Evolutionary conservation across 2,797 vertebrate species (phyloP).

Genomic region (Pseudochirops cupreus): DNA sequence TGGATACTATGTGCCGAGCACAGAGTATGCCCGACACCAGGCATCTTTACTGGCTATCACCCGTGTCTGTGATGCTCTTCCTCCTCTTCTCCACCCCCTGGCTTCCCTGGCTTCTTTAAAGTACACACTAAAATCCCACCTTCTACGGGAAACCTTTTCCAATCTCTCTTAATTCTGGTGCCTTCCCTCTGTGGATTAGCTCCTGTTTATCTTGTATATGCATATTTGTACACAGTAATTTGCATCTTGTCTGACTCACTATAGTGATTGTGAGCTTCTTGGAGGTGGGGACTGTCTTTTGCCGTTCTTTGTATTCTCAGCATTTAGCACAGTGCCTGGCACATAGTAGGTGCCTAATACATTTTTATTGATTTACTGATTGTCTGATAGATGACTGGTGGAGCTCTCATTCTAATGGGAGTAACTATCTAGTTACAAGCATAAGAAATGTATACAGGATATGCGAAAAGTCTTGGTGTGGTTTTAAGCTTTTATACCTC

Average conservation of each 20-base stretch:
- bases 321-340: no score
- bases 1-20: not conserved
- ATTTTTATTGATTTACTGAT: no score
- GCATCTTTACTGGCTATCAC: not conserved
- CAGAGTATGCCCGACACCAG: no score
- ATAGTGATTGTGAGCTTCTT: no score
- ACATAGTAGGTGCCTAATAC: no score
- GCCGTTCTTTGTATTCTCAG: no score
- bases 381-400: no score
- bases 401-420: no score
- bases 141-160: not conserved
- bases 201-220: not conserved
- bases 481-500: not conserved
- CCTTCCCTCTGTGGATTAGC: not conserved
- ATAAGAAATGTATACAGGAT: no score
- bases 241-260: not conserved
- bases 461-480: no score
- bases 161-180: not conserved
- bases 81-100: not conserved
- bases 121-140: not conserved
- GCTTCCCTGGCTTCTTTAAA: not conserved
- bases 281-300: no score
- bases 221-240: not conserved
- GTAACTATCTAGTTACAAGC: no score
- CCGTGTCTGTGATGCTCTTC: not conserved